Base-by-base conservation (phyloP, 2,888 invertebrate species). In the Sarcophaga carnaria region DNA sequence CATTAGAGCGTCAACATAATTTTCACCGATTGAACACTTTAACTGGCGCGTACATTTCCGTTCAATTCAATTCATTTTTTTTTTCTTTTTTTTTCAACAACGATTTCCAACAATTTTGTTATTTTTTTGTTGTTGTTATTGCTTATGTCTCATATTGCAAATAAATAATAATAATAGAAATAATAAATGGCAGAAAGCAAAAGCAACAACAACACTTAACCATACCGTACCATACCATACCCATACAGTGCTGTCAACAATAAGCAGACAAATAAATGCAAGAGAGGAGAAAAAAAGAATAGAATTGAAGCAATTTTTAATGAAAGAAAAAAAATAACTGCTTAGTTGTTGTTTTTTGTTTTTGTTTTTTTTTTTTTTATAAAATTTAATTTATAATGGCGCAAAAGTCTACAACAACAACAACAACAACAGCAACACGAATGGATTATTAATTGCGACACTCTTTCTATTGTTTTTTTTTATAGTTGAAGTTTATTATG, bases 21-120 rank as follows among this genome's bases (percentile, higher is more conserved):
- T 88, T 88, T 86, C 86, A 86, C 85, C 88, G 83, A 88, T 86
- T 86, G 88, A 85, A 80, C 85, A 88, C 88, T 88, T 54, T 87
- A 88, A 88, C 86, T 88, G 88, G 86, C 88, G 89, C 88, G 86
- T 88, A 88, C 88, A 87, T 88, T 89, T 89, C 89, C 89, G 88
- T 85, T 88, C 85, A 88, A 80, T 85, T 88, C 85, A 88, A 80
- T 80, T 62, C 75, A 67, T 60, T 72, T 69, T 66, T 82, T 69
- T 69, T 72, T 77, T 66, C 8, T 60, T 62, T 82, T 82, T 69
- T 72, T 71, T 77, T 66, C 8, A 45, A 67, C 8, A 37, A 60
- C 49, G 62, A 63, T 69, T 74, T 69, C 27, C 27, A 54, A 17
- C 72, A 60, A 49, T 64, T 27, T 45, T 67, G 54, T 47, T 63